Evolutionary conservation across 2,888 invertebrate species (phyloP).

Genomic region (Mechanitis messenoides): DNA sequence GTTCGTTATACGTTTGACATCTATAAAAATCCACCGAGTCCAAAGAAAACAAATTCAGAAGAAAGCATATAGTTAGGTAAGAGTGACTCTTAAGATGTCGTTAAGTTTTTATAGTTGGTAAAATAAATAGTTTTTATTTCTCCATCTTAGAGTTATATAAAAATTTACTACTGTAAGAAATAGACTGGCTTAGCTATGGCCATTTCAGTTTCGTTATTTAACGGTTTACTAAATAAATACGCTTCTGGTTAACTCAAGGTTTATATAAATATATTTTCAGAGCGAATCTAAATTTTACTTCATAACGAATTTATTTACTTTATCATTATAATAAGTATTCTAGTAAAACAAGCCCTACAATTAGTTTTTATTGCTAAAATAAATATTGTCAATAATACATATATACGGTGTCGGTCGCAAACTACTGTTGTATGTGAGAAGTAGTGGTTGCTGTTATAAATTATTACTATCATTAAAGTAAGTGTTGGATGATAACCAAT

Average conservation of each 20-base stretch:
- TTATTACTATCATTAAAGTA: no score
- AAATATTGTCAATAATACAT: no score
- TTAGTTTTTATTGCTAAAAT: no score
- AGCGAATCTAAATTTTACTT: not conserved
- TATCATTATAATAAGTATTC: not conserved
- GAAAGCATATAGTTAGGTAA: constrained; percentile 35
- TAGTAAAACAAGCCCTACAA: no score
- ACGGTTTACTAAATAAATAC: constrained; percentile 25
- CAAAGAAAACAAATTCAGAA: constrained; percentile 32
- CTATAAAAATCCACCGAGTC: constrained; percentile 35
- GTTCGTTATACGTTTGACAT: constrained; percentile 35
- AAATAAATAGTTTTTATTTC: constrained; percentile 69
- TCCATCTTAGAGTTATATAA: constrained; percentile 58
- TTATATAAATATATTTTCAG: not conserved
- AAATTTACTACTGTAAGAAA: constrained; percentile 58
- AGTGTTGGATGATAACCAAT: no score
- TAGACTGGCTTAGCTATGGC: constrained; percentile 41
- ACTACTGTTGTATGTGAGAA: no score
- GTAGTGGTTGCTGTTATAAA: no score
- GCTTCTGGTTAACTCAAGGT: not conserved
- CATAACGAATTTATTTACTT: not conserved
- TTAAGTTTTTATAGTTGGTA: constrained; percentile 64
- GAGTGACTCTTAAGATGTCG: constrained; percentile 65
- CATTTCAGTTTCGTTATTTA: constrained; percentile 35
- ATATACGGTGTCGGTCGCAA: no score